Conservation (phyloP, 1,140 invertebrate species). For the Drosophila subobscura region DNA sequence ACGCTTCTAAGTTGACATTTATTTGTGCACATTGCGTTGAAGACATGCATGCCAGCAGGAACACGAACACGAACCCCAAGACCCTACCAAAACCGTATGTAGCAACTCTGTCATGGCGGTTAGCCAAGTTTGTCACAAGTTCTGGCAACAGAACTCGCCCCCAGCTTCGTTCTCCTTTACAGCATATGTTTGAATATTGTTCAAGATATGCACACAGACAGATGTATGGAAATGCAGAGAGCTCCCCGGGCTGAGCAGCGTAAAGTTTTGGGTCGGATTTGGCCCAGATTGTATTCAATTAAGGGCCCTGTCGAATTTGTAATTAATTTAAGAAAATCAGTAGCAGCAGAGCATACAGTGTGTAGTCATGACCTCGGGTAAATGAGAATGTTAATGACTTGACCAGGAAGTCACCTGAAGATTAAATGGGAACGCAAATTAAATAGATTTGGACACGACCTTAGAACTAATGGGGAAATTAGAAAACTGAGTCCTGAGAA, state of each 20-base stretch:
- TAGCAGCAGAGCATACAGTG: conserved; percentile 28
- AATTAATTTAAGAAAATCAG: conserved; percentile 76
- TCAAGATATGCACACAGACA: conserved; percentile 4
- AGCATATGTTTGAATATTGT: conserved; percentile 56
- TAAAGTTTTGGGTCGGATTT: conserved; percentile 49
- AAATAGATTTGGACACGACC: conserved; percentile 18
- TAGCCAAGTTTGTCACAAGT: conserved; percentile 79
- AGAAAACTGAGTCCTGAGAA: conserved; percentile 24
- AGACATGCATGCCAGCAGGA: conserved; percentile 57
- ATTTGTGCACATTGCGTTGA: conserved; percentile 78
- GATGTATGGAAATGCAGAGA: too few species aligned
- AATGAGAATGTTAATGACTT: conserved; percentile 63
- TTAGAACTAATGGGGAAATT: neutral
- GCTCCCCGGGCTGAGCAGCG: neutral
- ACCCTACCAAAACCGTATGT: neutral
- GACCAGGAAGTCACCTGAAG: conserved; percentile 27
- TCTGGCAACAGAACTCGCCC: conserved; percentile 31
- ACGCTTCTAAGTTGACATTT: conserved; percentile 75
- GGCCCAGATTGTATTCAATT: conserved; percentile 67
- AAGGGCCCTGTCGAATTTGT: conserved; percentile 55
- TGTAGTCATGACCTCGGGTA: neutral
- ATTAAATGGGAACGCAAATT: conserved; percentile 18
- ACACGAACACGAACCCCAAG: conserved; percentile 3
- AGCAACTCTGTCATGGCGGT: conserved; percentile 58
- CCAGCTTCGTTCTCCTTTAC: neutral